Base-by-base conservation (phyloP, 2,797 vertebrate genomes). In the Parotocinclus haroldoi region DNA sequence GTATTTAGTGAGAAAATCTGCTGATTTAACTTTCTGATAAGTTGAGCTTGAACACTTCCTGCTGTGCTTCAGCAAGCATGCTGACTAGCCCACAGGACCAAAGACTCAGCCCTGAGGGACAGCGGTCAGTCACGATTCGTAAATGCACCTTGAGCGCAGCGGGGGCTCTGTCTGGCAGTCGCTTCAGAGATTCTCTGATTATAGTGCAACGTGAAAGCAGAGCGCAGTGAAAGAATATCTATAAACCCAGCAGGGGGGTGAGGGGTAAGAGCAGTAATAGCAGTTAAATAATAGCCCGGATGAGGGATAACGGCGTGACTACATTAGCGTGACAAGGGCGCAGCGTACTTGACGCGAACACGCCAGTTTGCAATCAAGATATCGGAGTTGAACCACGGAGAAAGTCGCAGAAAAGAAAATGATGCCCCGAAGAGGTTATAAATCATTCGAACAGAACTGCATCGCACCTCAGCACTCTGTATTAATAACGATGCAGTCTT, bases 361-460 rank as follows among this genome's bases (percentile, higher is more conserved):
- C 55, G 65, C 58, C 19, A 50, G 51, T 75, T 44, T 56, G 71
- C 73, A 77, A 75, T 79, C 77, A 77, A 73, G 62, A 68, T 68
- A 54, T 57, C 64, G 42, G 68, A 77, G 66, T 58, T 65, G 60
- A 75, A 75, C 55, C 75, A 72, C 60, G 52, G 63, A 69, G 69
- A 75, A 79, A 76, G 60, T 59, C 52, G 27, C 55, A 68, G 64
- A 53, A 60, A 14, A 71, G 61, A 61, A 76, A 78, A 76, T 71
- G 66, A 76, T 46, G 44, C 68, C 73, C 75, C 73, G 68, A 77
- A 79, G 72, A 75, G 75, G 68, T 69, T 75, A 69, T 73, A 73
- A 79, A 73, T 79, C 73, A 77, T 74, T 79, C 62, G 27, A 27
- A 27, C 27, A 27, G 27, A 27, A 27, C 27, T 27, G 27, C 27